These are phyloP conservation scores for Atractosteus spatula DNA, from an alignment of 2,113 vertebrate genomes.

Conservation along the genomic window DNA sequence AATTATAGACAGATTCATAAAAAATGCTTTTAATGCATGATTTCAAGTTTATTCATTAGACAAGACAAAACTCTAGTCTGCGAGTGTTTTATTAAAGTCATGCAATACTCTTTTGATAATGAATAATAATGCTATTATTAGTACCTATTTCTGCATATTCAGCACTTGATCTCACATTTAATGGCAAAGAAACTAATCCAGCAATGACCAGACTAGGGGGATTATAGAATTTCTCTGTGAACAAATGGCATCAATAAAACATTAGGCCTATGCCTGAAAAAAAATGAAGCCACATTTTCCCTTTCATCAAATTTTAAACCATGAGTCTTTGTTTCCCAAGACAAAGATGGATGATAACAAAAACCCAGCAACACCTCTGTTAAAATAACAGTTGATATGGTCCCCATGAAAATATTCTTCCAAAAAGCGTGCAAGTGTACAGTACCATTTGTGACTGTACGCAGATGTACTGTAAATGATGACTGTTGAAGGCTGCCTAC, in stretches of 20 bases:
- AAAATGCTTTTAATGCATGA: background rate
- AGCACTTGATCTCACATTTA: background rate
- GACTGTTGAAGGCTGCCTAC: too few relatives aligned
- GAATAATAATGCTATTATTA: background rate
- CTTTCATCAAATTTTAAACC: too few relatives aligned
- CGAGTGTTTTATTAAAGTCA: background rate
- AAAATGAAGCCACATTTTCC: too few relatives aligned
- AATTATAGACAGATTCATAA: background rate
- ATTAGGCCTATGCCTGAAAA: background rate
- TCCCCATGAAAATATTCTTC: too few relatives aligned
- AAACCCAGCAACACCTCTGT: too few relatives aligned
- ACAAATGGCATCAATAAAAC: background rate
- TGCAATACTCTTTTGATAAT: background rate
- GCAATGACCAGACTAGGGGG: background rate
- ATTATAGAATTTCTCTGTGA: slow-evolving; percentile 2
- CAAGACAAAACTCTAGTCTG: background rate
- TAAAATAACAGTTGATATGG: too few relatives aligned
- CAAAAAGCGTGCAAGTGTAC: too few relatives aligned
- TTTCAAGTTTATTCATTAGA: background rate
- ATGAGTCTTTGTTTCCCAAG: too few relatives aligned
- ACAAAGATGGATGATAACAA: too few relatives aligned
- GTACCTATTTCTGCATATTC: slow-evolving; percentile 1
- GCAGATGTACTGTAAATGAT: too few relatives aligned
- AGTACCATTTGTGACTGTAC: too few relatives aligned
- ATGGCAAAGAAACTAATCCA: slow-evolving; percentile 3